These are phyloP conservation scores for Doris montereyensis DNA, from an alignment of 2,888 invertebrate genomes.

Conservation along the genomic window DNA sequence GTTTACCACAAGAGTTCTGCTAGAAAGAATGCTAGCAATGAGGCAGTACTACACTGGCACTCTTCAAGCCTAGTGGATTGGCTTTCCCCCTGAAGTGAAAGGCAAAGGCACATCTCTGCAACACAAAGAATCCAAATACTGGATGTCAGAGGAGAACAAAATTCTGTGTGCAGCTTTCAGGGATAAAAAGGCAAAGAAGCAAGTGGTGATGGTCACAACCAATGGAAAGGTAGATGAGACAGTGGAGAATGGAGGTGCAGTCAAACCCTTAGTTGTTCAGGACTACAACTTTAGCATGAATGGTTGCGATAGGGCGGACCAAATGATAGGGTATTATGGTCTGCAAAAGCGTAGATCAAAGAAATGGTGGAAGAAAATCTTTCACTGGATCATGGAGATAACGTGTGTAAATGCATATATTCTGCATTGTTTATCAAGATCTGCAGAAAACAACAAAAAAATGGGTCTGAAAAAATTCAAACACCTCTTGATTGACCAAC, in stretches of 20 bases:
- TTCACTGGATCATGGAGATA: background rate
- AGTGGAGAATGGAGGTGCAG: background rate
- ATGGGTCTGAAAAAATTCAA: no score
- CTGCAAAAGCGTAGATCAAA: background rate
- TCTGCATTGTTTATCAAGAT: background rate
- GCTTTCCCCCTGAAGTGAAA: slow-evolving; percentile 1
- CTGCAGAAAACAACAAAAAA: background rate
- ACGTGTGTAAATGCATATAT: background rate
- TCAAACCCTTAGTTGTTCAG: background rate
- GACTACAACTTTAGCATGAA: no score
- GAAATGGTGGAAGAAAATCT: no score
- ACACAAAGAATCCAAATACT: background rate
- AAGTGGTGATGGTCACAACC: slow-evolving; percentile 5
- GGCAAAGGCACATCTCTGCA: background rate
- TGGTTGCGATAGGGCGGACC: no score
- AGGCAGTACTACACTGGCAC: slow-evolving; percentile 8
- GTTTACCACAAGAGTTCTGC: slow-evolving; percentile 1
- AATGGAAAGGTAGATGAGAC: background rate
- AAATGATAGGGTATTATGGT: no score
- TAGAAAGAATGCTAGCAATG: background rate
- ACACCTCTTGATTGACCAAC: no score
- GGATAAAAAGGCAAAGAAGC: slow-evolving; percentile 22
- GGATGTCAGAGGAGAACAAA: background rate
- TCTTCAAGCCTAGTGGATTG: no score
- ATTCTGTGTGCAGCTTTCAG: background rate